phyloP scores from a whole-genome alignment of 92 coral and sea anemone genomes.

The Phymanthus crucifer region DNA sequence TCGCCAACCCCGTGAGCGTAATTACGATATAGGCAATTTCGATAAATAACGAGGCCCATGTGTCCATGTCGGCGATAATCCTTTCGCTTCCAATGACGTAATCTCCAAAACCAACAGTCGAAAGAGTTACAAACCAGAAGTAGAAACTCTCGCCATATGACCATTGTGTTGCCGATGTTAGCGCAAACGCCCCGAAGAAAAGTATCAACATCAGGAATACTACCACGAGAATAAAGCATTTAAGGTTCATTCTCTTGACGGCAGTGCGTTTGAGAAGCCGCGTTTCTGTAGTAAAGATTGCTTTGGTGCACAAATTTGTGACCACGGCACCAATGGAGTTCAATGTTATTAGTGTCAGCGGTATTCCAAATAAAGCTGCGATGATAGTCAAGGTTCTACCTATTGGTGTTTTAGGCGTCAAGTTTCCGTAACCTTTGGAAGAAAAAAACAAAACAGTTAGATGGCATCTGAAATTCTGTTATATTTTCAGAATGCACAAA shows the following conservation, averaged over 20 bases:
- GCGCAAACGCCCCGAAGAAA: background rate
- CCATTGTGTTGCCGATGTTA: background rate
- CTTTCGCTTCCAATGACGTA: background rate
- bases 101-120: slow-evolving; percentile 44
- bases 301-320: background rate
- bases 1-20: slow-evolving; percentile 23
- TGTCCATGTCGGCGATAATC: background rate
- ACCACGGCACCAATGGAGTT: slow-evolving; percentile 18
- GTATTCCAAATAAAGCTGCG: slow-evolving; percentile 33
- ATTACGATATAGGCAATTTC: background rate
- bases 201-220: slow-evolving; percentile 17
- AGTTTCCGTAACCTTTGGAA: slow-evolving; percentile 30
- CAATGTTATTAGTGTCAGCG: slow-evolving; percentile 35
- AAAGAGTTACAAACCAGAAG: slow-evolving; percentile 25
- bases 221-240: slow-evolving; percentile 11
- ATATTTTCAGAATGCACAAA: no score
- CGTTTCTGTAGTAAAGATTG: slow-evolving; percentile 7
- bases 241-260: slow-evolving; percentile 10
- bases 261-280: slow-evolving; percentile 11
- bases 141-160: slow-evolving; percentile 7
- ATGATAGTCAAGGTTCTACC: slow-evolving; percentile 15
- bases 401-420: slow-evolving; percentile 23
- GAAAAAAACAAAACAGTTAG: background rate
- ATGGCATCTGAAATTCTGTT: background rate
- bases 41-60: background rate